These are phyloP conservation scores for Xestia ashworthii DNA, from an alignment of 2,888 invertebrate genomes.

Conservation along the genomic window DNA sequence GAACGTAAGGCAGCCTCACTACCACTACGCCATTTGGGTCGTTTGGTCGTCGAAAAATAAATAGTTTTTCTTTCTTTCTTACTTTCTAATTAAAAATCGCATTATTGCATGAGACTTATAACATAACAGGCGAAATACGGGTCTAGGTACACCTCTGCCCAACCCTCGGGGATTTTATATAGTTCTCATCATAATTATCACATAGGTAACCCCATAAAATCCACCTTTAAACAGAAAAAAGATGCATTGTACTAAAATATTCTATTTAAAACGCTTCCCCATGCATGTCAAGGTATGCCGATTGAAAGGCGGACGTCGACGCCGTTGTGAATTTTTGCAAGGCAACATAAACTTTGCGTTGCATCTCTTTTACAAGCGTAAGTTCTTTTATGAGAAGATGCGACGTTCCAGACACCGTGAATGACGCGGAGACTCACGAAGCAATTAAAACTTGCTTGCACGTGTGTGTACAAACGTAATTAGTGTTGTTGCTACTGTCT, in stretches of 20 bases:
- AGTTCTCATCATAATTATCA: neutral
- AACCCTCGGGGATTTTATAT: neutral
- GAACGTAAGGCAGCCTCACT: too few relatives aligned
- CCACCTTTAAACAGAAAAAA: neutral
- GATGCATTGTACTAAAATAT: slow-evolving; percentile 65
- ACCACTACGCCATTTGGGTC: too few relatives aligned
- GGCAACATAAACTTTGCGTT: slow-evolving; percentile 71
- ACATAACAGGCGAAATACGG: neutral
- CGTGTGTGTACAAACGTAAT: slow-evolving; percentile 69
- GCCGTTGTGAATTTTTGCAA: slow-evolving; percentile 73
- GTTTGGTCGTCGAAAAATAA: too few relatives aligned
- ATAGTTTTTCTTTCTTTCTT: too few relatives aligned
- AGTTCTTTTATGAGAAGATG: slow-evolving; percentile 76
- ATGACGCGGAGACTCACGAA: slow-evolving; percentile 73
- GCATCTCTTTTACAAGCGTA: slow-evolving; percentile 74
- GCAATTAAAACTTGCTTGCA: slow-evolving; percentile 81
- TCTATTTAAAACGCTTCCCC: slow-evolving; percentile 65
- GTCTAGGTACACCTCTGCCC: neutral
- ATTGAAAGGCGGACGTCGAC: slow-evolving; percentile 72
- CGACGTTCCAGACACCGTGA: slow-evolving; percentile 72
- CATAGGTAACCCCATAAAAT: neutral
- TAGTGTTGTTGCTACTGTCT: slow-evolving; percentile 63
- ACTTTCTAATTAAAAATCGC: neutral
- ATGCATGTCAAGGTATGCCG: slow-evolving; percentile 69
- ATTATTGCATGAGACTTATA: neutral